Evolutionary conservation across 2,797 vertebrate genomes (phyloP).

Genomic region (Chromobotia macracanthus): DNA sequence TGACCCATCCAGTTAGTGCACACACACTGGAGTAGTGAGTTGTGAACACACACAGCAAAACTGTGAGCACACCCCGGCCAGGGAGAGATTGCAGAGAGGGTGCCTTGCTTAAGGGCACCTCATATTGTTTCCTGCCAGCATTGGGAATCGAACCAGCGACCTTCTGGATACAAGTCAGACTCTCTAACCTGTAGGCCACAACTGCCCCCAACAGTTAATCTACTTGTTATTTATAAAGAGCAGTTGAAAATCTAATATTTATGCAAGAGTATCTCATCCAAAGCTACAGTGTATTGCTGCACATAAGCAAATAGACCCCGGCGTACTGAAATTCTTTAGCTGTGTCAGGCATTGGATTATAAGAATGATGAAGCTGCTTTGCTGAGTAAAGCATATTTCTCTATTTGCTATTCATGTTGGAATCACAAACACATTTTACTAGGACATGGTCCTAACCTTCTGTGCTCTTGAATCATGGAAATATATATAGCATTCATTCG

Average conservation of each 20-base stretch:
- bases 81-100: no score
- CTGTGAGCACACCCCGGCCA: no score
- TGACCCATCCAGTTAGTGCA: no score
- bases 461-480: constrained; percentile 1
- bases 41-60: no score
- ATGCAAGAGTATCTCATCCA: constrained; percentile 20
- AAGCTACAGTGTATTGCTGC: constrained; percentile 14
- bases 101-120: no score
- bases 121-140: no score
- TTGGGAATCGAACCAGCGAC: no score
- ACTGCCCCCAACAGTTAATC: background rate
- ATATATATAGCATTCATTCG: constrained; percentile 3
- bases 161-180: no score
- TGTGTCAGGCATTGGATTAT: constrained; percentile 37
- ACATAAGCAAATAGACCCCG: constrained; percentile 10
- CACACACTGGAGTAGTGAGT: no score
- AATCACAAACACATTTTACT: constrained; percentile 16
- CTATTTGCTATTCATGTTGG: constrained; percentile 26
- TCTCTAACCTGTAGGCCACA: no score
- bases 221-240: background rate
- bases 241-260: constrained; percentile 3
- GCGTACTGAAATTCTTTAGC: constrained; percentile 24
- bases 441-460: constrained; percentile 13
- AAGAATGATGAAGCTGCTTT: constrained; percentile 41
- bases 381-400: constrained; percentile 44